A percentile compares a stretch with the other conserved stretches of the same genome.
Evolutionary conservation across 1,140 invertebrate genomes (phyloP).

Genomic region (Pseudomyrmex pallidus): DNA sequence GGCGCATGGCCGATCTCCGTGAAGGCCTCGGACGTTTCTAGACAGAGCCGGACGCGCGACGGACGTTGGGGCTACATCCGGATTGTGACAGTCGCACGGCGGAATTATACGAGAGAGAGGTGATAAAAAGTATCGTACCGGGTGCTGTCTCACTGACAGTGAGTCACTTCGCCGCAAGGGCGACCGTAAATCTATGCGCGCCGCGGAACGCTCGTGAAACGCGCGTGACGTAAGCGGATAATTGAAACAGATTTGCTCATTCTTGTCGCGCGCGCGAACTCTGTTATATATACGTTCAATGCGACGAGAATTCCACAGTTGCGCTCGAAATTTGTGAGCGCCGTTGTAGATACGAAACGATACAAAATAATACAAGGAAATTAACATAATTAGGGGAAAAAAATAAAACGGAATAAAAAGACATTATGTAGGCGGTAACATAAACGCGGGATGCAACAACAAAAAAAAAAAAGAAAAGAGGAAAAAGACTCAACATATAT

Average conservation of each 20-base stretch:
- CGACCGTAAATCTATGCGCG: conserved; percentile 39
- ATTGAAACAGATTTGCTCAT: conserved; percentile 28
- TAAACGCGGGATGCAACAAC: background rate
- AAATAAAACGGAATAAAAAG: background rate
- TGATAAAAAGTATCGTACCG: conserved; percentile 53
- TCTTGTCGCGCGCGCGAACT: background rate
- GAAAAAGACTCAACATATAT: background rate
- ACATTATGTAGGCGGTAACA: background rate
- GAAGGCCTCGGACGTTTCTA: conserved; percentile 52
- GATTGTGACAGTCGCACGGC: conserved; percentile 38
- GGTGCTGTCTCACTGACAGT: conserved; percentile 14
- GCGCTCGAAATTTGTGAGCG: no score
- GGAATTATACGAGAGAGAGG: conserved; percentile 37
- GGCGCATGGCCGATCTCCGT: conserved; percentile 2
- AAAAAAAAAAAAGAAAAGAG: no score
- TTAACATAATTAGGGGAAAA: background rate
- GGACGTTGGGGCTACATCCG: conserved; percentile 35
- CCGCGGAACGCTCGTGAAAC: conserved; percentile 21
- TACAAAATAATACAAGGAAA: no score
- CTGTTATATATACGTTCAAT: no score
- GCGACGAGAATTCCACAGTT: no score
- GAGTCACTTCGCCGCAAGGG: conserved; percentile 42
- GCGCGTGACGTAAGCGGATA: background rate
- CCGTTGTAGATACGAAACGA: no score
- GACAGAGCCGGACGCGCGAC: background rate